phyloP scores from a whole-genome alignment of 2,797 vertebrate genomes.

The Sparidentex hasta region DNA sequence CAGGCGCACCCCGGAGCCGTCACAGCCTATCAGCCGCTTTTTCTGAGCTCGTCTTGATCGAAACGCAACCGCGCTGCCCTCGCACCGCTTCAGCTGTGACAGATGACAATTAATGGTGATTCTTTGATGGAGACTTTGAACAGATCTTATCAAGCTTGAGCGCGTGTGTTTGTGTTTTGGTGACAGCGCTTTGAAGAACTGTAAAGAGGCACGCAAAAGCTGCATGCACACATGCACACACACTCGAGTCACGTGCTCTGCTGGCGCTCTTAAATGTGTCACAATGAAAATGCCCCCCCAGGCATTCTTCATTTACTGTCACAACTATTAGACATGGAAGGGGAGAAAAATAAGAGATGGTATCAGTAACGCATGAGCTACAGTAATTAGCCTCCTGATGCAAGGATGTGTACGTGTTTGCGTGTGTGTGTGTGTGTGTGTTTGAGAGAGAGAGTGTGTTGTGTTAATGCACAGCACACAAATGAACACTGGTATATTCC shows the following conservation, averaged over 20 bases:
- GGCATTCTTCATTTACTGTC: constrained; percentile 86
- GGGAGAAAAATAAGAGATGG: constrained; percentile 82
- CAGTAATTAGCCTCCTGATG: constrained; percentile 85
- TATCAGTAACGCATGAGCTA: constrained; percentile 85
- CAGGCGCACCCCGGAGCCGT: constrained; percentile 71
- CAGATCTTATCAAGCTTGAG: constrained; percentile 67
- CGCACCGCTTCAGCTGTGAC: constrained; percentile 67
- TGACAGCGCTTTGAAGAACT: constrained; percentile 79
- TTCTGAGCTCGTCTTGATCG: constrained; percentile 54
- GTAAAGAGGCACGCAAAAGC: constrained; percentile 58
- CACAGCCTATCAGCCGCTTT: constrained; percentile 73
- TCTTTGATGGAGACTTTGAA: constrained; percentile 80
- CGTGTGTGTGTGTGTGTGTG: constrained; percentile 32
- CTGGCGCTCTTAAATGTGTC: constrained; percentile 79
- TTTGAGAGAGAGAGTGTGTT: constrained; percentile 18
- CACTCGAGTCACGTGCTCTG: constrained; percentile 57
- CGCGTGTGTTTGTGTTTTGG: constrained; percentile 50
- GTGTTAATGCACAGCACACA: constrained; percentile 61
- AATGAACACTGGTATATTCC: constrained; percentile 57
- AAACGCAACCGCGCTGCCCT: constrained; percentile 55
- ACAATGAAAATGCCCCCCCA: constrained; percentile 79
- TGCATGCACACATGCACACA: constrained; percentile 27
- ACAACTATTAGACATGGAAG: constrained; percentile 85
- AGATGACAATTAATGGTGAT: constrained; percentile 80
- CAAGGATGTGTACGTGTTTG: constrained; percentile 68